phyloP scores from a whole-genome alignment of 2,888 invertebrate species.

The Pheosia gnoma region DNA sequence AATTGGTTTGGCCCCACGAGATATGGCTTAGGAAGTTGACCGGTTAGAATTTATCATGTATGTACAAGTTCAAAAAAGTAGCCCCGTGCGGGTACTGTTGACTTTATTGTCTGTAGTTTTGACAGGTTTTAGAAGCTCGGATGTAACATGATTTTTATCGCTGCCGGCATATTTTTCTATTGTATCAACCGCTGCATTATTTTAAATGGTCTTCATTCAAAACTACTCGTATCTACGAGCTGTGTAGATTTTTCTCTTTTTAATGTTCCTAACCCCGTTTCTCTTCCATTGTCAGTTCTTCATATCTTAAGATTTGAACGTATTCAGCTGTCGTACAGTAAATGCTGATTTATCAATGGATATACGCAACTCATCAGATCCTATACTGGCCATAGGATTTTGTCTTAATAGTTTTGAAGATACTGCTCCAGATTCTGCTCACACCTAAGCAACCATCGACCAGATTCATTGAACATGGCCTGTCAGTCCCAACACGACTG shows the following conservation, averaged over 20 bases:
- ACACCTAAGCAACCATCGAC: too few species aligned
- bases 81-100: conserved; percentile 21
- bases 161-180: neutral
- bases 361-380: too few species aligned
- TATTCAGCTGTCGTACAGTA: too few species aligned
- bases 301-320: too few species aligned
- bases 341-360: too few species aligned
- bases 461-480: neutral
- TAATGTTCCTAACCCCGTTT: too few species aligned
- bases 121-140: conserved; percentile 2
- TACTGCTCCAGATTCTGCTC: neutral
- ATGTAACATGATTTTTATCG: conserved; percentile 2
- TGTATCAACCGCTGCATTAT: too few species aligned
- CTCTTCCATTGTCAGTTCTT: too few species aligned
- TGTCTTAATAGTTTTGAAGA: neutral
- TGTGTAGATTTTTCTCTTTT: too few species aligned
- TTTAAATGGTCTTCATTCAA: too few species aligned
- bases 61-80: conserved; percentile 17
- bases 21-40: conserved; percentile 22
- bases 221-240: too few species aligned
- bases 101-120: conserved; percentile 14
- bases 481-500: conserved; percentile 11
- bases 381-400: too few species aligned
- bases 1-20: conserved; percentile 29
- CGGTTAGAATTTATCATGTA: conserved; percentile 14